Evolutionary conservation across 23 tunicate species (phyloP).

Genomic region (Phallusia fumigata): DNA sequence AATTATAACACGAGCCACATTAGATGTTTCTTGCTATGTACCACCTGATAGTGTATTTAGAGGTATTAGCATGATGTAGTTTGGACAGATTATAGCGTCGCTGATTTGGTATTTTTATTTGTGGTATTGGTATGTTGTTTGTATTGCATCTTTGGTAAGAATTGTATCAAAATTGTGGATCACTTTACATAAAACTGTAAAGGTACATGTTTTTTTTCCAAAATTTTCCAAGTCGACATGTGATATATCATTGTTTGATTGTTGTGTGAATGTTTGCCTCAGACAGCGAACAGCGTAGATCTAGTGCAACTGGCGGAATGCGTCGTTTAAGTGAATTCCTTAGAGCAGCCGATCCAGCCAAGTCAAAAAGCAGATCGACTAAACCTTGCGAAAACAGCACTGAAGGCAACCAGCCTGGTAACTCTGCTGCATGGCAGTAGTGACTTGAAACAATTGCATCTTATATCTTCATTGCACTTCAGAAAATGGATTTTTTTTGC

Average conservation of each 20-base stretch:
- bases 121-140: not conserved
- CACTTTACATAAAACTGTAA: too few relatives aligned
- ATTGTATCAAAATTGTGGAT: too few relatives aligned
- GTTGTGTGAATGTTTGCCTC: not conserved
- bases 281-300: slow-evolving; percentile 14
- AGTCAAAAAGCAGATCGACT: not conserved
- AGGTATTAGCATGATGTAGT: too few relatives aligned
- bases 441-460: not conserved
- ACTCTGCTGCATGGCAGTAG: slow-evolving; percentile 10
- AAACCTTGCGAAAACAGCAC: not conserved
- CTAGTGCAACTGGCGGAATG: slow-evolving; percentile 43
- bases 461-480: not conserved
- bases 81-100: too few relatives aligned
- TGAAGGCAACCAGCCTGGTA: slow-evolving; percentile 1
- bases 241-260: not conserved
- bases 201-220: too few relatives aligned
- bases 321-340: slow-evolving; percentile 34
- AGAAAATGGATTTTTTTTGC: too few relatives aligned
- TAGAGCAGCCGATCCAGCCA: slow-evolving; percentile 23
- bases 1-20: too few relatives aligned
- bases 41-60: too few relatives aligned
- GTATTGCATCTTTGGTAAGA: not conserved
- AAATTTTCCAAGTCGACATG: too few relatives aligned
- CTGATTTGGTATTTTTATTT: too few relatives aligned
- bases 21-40: too few relatives aligned